A percentile compares a stretch with the other conserved stretches of the same genome.
Conservation (phyloP, 1,140 invertebrate genomes). For the Sycophaga agraensis region DNA sequence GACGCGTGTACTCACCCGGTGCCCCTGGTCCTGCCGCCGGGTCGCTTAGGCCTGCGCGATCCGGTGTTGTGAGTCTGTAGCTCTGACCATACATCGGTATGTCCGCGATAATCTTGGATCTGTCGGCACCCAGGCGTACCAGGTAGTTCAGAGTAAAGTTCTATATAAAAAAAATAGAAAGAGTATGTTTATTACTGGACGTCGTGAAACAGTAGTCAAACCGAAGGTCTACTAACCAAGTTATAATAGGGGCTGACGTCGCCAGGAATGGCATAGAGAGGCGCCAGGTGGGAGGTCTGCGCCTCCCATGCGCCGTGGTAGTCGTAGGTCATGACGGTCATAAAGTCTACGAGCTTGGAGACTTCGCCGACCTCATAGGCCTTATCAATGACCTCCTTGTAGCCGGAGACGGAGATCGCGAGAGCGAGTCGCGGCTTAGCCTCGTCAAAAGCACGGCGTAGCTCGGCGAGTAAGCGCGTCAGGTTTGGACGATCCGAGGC, state of each 20-base stretch:
- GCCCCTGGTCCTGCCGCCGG: constrained; percentile 70
- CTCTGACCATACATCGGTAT: constrained; percentile 88
- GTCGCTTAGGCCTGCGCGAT: constrained; percentile 54
- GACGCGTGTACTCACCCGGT: constrained; percentile 80
- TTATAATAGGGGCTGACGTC: constrained; percentile 77
- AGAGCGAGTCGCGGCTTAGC: constrained; percentile 68
- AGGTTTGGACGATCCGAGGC: constrained; percentile 76
- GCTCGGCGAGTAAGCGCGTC: constrained; percentile 75
- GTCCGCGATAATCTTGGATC: constrained; percentile 80
- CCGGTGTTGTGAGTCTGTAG: constrained; percentile 66
- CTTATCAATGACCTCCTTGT: constrained; percentile 82
- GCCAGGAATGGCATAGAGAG: constrained; percentile 65
- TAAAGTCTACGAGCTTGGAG: constrained; percentile 73
- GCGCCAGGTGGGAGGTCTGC: constrained; percentile 79
- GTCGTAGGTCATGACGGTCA: constrained; percentile 88
- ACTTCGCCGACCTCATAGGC: constrained; percentile 78
- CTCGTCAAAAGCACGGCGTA: constrained; percentile 74
- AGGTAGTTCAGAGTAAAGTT: constrained; percentile 78
- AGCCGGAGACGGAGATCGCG: constrained; percentile 84
- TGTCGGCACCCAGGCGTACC: constrained; percentile 71
- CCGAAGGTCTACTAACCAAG: constrained; percentile 72
- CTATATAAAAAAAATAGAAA: constrained; percentile 56
- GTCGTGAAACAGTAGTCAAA: no score
- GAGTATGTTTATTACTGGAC: no score
- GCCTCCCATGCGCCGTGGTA: constrained; percentile 86